These are phyloP conservation scores for Crenichthys baileyi DNA, from an alignment of 2,797 vertebrate species.

Conservation along the genomic window DNA sequence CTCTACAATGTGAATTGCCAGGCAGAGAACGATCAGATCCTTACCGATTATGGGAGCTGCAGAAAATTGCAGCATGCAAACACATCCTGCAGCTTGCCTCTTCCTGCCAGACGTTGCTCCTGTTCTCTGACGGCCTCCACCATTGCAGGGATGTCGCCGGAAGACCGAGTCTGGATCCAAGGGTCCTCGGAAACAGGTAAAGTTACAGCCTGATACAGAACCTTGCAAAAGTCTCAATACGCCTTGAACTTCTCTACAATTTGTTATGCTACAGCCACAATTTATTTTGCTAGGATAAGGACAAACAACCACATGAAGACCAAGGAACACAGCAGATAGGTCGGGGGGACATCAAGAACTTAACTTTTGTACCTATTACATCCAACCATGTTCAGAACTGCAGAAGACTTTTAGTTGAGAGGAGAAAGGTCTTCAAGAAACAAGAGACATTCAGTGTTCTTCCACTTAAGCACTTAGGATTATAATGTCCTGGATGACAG, in stretches of 20 bases:
- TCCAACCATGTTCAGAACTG: no score
- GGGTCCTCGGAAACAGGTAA: conserved; percentile 55
- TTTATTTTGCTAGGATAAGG: not conserved
- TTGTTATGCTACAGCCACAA: not conserved
- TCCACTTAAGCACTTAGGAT: no score
- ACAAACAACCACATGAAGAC: no score
- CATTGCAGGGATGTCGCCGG: conserved; percentile 69
- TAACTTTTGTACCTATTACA: no score
- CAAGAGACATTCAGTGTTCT: no score
- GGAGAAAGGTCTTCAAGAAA: no score
- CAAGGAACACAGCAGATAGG: no score
- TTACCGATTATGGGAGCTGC: conserved; percentile 48
- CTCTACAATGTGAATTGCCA: conserved; percentile 61
- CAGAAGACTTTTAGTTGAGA: no score
- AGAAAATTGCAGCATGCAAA: conserved; percentile 21
- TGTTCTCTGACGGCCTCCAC: conserved; percentile 71
- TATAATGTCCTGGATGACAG: no score
- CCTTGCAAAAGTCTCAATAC: not conserved
- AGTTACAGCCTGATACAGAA: not conserved
- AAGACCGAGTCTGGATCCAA: conserved; percentile 43
- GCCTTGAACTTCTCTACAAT: not conserved
- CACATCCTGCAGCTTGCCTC: conserved; percentile 57
- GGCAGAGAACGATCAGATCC: not conserved
- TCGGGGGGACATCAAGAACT: no score
- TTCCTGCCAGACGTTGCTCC: conserved; percentile 54